Evolutionary conservation across 92 coral and sea anemone genomes (phyloP).

Genomic region (Scolanthus callimorphus): DNA sequence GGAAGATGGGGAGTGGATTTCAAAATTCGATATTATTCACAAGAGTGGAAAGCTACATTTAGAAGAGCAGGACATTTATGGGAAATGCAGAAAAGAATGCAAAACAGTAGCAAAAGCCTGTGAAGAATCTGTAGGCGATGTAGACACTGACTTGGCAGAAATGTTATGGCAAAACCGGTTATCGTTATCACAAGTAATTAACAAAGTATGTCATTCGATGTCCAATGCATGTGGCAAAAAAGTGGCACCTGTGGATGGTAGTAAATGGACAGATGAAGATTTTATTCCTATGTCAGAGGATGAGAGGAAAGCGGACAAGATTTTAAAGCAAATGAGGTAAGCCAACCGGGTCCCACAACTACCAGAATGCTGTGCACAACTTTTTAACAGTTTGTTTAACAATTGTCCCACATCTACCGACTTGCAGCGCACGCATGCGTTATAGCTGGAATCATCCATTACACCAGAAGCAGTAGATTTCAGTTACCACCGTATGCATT

Average conservation of each 20-base stretch:
- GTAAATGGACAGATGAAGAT: constrained; percentile 62
- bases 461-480: too few species aligned
- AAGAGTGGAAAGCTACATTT: constrained; percentile 55
- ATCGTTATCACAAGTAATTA: constrained; percentile 80
- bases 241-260: constrained; percentile 47
- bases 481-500: too few species aligned
- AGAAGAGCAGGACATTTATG: constrained; percentile 61
- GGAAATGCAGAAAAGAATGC: constrained; percentile 86
- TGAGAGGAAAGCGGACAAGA: constrained; percentile 90
- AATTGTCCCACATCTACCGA: too few species aligned
- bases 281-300: constrained; percentile 83
- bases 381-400: too few species aligned
- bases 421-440: too few species aligned
- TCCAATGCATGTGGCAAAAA: constrained; percentile 74
- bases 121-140: constrained; percentile 86
- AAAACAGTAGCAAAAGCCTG: constrained; percentile 96
- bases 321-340: constrained; percentile 87
- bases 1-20: constrained; percentile 95
- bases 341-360: too few species aligned
- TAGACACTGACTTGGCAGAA: constrained; percentile 93
- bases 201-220: constrained; percentile 86
- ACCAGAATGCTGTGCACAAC: too few species aligned
- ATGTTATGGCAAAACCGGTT: constrained; percentile 90
- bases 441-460: too few species aligned
- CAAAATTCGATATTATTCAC: constrained; percentile 78